A percentile compares a stretch with the other conserved stretches of the same genome.
These are phyloP conservation scores for Paramacrobiotus metropolitanus DNA, from an alignment of 1,140 invertebrate species.

Conservation along the genomic window DNA sequence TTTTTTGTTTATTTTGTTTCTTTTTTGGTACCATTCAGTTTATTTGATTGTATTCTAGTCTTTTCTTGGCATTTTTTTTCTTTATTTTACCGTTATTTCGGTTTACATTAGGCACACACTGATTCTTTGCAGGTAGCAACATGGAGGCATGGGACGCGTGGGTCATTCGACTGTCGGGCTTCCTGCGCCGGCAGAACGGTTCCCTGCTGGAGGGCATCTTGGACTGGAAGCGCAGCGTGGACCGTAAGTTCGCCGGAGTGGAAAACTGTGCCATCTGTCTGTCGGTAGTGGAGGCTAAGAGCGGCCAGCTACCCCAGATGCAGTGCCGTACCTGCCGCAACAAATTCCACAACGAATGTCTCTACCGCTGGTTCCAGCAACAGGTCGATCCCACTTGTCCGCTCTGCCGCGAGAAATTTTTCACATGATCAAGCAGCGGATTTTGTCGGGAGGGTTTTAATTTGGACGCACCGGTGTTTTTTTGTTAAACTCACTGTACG, in stretches of 20 bases:
- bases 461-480: too few species aligned
- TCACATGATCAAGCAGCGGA: too few species aligned
- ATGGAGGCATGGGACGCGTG: not conserved
- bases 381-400: constrained; percentile 1
- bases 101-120: not conserved
- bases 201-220: not conserved
- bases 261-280: not conserved
- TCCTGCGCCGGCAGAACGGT: not conserved
- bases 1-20: too few species aligned
- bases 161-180: not conserved
- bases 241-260: not conserved
- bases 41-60: not conserved
- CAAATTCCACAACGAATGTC: not conserved
- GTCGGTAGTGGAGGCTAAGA: not conserved
- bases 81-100: too few species aligned
- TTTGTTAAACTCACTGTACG: too few species aligned
- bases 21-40: not conserved
- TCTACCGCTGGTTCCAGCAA: not conserved
- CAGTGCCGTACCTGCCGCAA: not conserved
- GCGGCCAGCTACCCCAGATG: not conserved
- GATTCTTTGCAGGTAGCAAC: not conserved
- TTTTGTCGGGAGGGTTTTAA: too few species aligned
- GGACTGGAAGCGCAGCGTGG: not conserved
- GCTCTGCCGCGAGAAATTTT: not conserved
- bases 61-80: not conserved